Conservation (phyloP, 2,113 vertebrate genomes). For the Numida meleagris region DNA sequence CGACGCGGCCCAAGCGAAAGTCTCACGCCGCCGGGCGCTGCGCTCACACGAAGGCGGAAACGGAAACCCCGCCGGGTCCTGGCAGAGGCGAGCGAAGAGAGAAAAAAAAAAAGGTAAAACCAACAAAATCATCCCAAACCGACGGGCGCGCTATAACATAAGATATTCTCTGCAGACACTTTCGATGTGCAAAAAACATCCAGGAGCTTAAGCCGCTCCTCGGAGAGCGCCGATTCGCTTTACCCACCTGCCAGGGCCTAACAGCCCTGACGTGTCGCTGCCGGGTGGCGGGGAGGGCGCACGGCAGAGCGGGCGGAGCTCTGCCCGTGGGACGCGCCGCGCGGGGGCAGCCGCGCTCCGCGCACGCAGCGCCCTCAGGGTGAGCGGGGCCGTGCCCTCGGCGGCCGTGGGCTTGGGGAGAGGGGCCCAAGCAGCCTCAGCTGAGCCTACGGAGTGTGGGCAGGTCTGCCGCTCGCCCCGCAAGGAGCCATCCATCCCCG, state of each 20-base stretch:
- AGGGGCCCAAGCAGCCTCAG: fast-evolving
- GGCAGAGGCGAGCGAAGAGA: fast-evolving
- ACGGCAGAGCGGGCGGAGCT: fast-evolving
- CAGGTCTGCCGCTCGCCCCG: too few species aligned
- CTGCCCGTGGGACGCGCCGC: too few species aligned
- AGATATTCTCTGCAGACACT: fast-evolving
- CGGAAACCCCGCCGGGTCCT: background rate
- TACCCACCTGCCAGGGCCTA: slow-evolving; percentile 39
- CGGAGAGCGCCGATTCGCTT: fast-evolving
- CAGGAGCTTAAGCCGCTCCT: fast-evolving
- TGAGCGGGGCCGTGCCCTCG: too few species aligned
- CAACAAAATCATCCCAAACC: fast-evolving
- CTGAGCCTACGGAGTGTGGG: fast-evolving
- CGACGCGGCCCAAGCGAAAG: background rate
- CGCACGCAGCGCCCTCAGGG: too few species aligned
- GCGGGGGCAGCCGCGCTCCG: background rate
- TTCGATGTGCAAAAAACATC: fast-evolving
- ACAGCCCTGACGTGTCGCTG: slow-evolving; percentile 69
- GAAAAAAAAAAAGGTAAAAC: fast-evolving
- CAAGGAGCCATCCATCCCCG: too few species aligned
- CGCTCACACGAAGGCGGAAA: slow-evolving; percentile 42
- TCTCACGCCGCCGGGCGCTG: background rate
- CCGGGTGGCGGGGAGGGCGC: fast-evolving
- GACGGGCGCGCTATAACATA: fast-evolving
- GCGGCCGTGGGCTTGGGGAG: too few species aligned